A percentile compares a stretch with the other conserved stretches of the same genome.
phyloP scores from a whole-genome alignment of 2,888 invertebrate species.

The Scaptomyza caliginosa region DNA sequence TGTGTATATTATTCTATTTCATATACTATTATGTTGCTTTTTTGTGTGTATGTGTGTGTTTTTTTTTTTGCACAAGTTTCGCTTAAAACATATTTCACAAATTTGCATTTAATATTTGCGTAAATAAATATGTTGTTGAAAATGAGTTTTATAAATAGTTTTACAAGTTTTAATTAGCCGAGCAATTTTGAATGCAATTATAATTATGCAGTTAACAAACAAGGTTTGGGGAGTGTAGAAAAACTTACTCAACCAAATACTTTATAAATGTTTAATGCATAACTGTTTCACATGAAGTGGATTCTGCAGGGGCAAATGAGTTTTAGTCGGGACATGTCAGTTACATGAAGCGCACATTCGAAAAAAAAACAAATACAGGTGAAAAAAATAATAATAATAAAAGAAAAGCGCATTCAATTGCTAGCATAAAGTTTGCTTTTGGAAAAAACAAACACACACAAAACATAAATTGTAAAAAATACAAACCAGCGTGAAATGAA shows the following conservation, averaged over 20 bases:
- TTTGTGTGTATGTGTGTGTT: no score
- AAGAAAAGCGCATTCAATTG: conserved; percentile 34
- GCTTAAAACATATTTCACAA: conserved; percentile 9
- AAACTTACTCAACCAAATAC: neutral
- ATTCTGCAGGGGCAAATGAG: neutral
- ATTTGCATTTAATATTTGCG: conserved; percentile 26
- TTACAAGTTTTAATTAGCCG: conserved; percentile 37
- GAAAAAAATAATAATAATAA: neutral
- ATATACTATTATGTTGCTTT: conserved; percentile 9
- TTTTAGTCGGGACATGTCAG: neutral
- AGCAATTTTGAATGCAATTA: conserved; percentile 38
- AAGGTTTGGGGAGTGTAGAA: neutral
- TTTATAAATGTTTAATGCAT: conserved; percentile 25
- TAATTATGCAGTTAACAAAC: conserved; percentile 38
- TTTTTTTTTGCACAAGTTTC: conserved; percentile 2
- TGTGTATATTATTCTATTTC: neutral
- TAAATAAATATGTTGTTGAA: conserved; percentile 16
- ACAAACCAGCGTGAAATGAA: conserved; percentile 18
- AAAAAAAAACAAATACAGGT: neutral
- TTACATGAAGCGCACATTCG: neutral
- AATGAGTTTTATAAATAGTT: conserved; percentile 11
- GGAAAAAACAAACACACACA: neutral
- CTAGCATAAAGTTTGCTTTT: conserved; percentile 26
- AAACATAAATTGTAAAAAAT: conserved; percentile 19
- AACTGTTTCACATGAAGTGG: conserved; percentile 4